Conservation (phyloP, 2,797 vertebrate species). For the Sciaenops ocellatus region DNA sequence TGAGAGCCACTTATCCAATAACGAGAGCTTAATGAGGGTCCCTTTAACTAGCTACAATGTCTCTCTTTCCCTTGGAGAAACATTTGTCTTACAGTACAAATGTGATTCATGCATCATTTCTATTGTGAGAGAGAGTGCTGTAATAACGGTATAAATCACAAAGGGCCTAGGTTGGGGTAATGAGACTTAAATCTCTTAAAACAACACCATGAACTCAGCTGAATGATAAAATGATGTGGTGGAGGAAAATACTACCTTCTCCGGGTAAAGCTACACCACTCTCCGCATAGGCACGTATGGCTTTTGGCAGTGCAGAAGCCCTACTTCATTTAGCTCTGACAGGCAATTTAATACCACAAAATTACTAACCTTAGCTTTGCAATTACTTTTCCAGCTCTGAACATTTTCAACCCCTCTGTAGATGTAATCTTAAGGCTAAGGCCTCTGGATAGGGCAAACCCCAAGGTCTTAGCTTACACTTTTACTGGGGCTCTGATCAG, state of each 20-base stretch:
- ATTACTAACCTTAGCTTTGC: slow-evolving; percentile 87
- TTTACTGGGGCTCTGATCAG: slow-evolving; percentile 64
- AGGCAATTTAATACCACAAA: slow-evolving; percentile 88
- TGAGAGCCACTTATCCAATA: slow-evolving; percentile 88
- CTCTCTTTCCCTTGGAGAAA: slow-evolving; percentile 84
- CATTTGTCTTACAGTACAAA: slow-evolving; percentile 87
- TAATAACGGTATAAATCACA: slow-evolving; percentile 88
- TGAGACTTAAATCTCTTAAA: slow-evolving; percentile 87
- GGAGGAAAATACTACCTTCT: slow-evolving; percentile 81
- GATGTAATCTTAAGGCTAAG: slow-evolving; percentile 81
- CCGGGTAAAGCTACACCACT: slow-evolving; percentile 81
- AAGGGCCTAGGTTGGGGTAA: slow-evolving; percentile 82
- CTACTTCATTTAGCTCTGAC: slow-evolving; percentile 87
- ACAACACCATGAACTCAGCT: slow-evolving; percentile 85
- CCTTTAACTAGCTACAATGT: slow-evolving; percentile 85
- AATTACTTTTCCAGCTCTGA: slow-evolving; percentile 87
- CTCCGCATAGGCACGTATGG: slow-evolving; percentile 76
- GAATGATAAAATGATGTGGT: slow-evolving; percentile 86
- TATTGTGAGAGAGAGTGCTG: slow-evolving; percentile 84
- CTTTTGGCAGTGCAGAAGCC: slow-evolving; percentile 83
- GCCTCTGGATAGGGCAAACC: slow-evolving; percentile 74
- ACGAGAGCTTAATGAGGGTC: slow-evolving; percentile 88
- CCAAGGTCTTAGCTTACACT: slow-evolving; percentile 70
- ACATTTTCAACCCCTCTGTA: slow-evolving; percentile 78
- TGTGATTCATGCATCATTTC: slow-evolving; percentile 88